phyloP scores from a whole-genome alignment of 2,113 vertebrate genomes.

The Anarrhichthys ocellatus region DNA sequence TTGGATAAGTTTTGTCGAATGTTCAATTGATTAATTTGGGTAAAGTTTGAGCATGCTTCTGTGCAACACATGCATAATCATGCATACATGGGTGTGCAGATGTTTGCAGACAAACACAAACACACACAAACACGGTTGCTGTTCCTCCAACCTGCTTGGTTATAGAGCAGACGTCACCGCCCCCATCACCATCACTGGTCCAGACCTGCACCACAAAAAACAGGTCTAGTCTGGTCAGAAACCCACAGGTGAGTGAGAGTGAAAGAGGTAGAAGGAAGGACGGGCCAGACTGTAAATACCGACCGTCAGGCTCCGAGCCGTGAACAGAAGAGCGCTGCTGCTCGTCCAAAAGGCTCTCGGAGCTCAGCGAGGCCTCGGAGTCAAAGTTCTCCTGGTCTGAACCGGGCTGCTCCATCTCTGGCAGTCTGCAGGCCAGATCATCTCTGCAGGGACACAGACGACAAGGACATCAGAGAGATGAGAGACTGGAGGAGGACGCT shows the following conservation, averaged over 20 bases:
- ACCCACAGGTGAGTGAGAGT: conserved; percentile 61
- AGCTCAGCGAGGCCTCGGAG: conserved; percentile 93
- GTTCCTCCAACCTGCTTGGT: conserved; percentile 81
- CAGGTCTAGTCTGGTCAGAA: conserved; percentile 69
- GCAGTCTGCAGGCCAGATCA: conserved; percentile 93
- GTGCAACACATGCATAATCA: conserved; percentile 51
- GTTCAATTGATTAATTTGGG: conserved; percentile 15
- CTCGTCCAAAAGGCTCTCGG: conserved; percentile 95
- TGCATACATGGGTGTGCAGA: conserved; percentile 37
- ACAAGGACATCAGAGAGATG: background rate
- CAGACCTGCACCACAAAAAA: conserved; percentile 85
- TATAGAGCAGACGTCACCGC: conserved; percentile 81
- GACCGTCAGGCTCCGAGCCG: conserved; percentile 88
- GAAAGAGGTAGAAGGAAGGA: conserved; percentile 44
- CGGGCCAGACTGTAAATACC: conserved; percentile 82
- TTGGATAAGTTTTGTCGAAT: conserved; percentile 14
- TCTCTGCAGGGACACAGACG: conserved; percentile 81
- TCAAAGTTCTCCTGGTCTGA: conserved; percentile 96
- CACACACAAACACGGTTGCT: conserved; percentile 60
- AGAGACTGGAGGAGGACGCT: background rate
- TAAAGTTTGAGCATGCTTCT: conserved; percentile 47
- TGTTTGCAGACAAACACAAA: conserved; percentile 44
- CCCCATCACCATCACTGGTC: conserved; percentile 82
- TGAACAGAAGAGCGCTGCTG: conserved; percentile 72
- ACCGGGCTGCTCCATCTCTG: conserved; percentile 93